These are phyloP conservation scores for Synergus itoensis DNA, from an alignment of 2,888 invertebrate species.

Conservation along the genomic window DNA sequence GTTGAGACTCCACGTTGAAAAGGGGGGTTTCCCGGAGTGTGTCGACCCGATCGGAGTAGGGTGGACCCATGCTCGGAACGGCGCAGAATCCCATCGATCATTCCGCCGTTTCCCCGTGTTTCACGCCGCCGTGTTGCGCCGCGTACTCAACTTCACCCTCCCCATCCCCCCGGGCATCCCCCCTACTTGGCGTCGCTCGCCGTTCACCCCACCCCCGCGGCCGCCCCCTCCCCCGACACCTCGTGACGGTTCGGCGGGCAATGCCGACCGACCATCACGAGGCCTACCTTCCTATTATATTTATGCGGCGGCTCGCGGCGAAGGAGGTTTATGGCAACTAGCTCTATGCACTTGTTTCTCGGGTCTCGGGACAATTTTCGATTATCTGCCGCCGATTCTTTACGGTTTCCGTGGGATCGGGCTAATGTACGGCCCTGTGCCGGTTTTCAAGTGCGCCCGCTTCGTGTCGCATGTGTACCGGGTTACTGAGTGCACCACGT, in stretches of 20 bases:
- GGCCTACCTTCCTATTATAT: conserved; percentile 76
- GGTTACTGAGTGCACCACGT: conserved; percentile 62
- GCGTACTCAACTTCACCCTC: conserved; percentile 61
- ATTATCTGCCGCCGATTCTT: not conserved
- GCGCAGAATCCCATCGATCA: conserved; percentile 78
- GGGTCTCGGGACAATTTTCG: conserved; percentile 23
- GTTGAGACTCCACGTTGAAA: conserved; percentile 43
- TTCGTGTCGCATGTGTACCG: conserved; percentile 41
- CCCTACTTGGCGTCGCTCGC: conserved; percentile 40
- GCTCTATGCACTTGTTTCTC: conserved; percentile 48
- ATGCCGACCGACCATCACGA: conserved; percentile 77
- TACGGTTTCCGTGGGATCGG: not conserved
- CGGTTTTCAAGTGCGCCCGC: conserved; percentile 31
- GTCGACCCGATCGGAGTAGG: conserved; percentile 56
- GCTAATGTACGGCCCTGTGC: conserved; percentile 23
- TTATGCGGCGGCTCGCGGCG: conserved; percentile 75
- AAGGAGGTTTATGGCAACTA: conserved; percentile 39
- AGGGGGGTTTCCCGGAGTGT: conserved; percentile 55
- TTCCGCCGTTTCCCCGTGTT: conserved; percentile 74
- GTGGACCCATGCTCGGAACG: conserved; percentile 72
- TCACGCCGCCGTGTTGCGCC: conserved; percentile 73
- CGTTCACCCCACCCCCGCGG: conserved; percentile 53
- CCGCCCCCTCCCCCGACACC: conserved; percentile 57
- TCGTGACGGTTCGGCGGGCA: conserved; percentile 75
- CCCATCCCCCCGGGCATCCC: conserved; percentile 50